Evolutionary conservation across 2,888 invertebrate species (phyloP).

Genomic region (Amblyjoppa proteus): DNA sequence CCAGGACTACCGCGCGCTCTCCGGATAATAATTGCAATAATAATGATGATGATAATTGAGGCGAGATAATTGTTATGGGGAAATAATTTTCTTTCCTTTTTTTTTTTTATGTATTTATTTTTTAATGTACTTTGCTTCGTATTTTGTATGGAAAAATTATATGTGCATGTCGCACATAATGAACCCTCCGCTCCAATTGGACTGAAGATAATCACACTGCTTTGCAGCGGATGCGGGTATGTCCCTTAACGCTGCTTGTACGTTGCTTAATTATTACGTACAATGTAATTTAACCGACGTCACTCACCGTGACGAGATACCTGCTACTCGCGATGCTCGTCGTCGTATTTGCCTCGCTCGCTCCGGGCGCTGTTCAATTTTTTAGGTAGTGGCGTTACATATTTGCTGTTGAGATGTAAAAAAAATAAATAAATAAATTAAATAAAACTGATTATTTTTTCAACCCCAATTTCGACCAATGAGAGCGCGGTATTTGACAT

Average conservation of each 20-base stretch:
- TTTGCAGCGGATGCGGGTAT: slow-evolving; percentile 7
- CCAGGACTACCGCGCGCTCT: slow-evolving; percentile 40
- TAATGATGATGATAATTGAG: slow-evolving; percentile 59
- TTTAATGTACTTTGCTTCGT: neutral
- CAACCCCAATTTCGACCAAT: too few species aligned
- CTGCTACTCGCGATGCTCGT: neutral
- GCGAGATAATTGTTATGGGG: slow-evolving; percentile 59
- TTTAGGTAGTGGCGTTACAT: neutral
- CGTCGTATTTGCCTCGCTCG: neutral
- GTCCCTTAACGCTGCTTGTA: slow-evolving; percentile 15
- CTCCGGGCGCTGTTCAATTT: neutral
- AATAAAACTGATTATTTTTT: neutral
- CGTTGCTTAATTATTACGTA: slow-evolving; percentile 52
- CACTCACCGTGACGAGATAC: slow-evolving; percentile 36
- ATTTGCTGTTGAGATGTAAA: neutral
- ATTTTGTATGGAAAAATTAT: slow-evolving; percentile 37
- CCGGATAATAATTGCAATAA: slow-evolving; percentile 63
- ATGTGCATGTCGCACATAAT: slow-evolving; percentile 34
- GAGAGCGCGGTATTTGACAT: too few species aligned
- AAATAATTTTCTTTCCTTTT: slow-evolving; percentile 25
- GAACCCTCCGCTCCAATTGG: slow-evolving; percentile 14
- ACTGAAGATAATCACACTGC: slow-evolving; percentile 27
- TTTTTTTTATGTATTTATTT: slow-evolving; percentile 29
- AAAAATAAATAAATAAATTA: neutral
- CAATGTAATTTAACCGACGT: slow-evolving; percentile 54